phyloP scores from a whole-genome alignment of 1,140 invertebrate genomes.

The Palaemon carinicauda region DNA sequence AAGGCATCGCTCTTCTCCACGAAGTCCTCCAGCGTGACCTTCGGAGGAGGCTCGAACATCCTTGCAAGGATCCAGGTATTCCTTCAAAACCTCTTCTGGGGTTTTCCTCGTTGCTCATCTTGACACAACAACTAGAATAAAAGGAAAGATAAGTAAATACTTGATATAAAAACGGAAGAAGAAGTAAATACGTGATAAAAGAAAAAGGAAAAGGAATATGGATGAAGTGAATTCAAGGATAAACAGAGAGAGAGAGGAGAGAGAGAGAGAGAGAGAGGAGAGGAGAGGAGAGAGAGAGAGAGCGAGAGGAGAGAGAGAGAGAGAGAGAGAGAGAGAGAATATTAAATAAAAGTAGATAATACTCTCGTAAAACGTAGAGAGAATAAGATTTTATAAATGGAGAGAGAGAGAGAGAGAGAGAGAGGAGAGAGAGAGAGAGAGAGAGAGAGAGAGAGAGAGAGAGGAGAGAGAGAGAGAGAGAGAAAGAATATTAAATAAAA shows the following conservation, averaged over 20 bases:
- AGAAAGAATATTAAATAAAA: no score
- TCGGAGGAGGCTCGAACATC: not conserved
- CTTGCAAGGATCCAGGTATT: not conserved
- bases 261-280: not conserved
- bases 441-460: no score
- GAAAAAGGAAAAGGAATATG: no score
- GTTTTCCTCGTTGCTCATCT: not conserved
- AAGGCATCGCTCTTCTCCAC: conserved; percentile 1
- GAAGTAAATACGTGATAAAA: not conserved
- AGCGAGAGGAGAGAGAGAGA: not conserved
- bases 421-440: no score
- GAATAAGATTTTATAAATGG: no score
- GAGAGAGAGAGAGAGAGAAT: not conserved
- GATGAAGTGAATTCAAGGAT: no score
- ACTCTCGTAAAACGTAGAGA: no score
- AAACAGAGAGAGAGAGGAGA: not conserved
- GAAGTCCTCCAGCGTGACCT: not conserved
- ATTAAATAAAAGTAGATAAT: no score
- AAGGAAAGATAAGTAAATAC: not conserved
- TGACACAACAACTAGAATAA: not conserved
- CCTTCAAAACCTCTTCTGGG: not conserved
- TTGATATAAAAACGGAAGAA: not conserved
- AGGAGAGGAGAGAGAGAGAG: not conserved
- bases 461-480: no score
- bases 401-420: no score